Percentiles rank a stretch among this genome's conserved stretches.
phyloP scores from a whole-genome alignment of 1,140 invertebrate genomes.

The Halictus rubicundus region DNA sequence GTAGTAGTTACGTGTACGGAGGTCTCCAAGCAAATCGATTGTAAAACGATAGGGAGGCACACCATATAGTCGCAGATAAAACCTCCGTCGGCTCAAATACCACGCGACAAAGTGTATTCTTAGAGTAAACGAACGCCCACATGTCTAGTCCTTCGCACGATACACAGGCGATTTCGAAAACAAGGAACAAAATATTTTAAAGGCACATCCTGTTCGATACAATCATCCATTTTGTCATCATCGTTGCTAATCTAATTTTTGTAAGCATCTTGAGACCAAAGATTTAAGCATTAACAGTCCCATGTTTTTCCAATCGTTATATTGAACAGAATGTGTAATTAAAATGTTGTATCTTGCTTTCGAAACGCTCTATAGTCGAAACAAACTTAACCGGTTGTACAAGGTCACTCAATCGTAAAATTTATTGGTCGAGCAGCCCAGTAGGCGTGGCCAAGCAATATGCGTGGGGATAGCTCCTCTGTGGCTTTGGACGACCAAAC shows the following conservation, averaged over 20 bases:
- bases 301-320: no score
- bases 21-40: slow-evolving; percentile 30
- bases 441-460: no score
- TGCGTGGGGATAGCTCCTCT: neutral
- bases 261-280: no score
- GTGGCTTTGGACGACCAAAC: neutral
- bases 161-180: neutral
- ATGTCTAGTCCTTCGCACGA: neutral
- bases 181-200: neutral
- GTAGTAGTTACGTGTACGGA: slow-evolving; percentile 37
- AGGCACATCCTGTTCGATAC: neutral
- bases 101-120: slow-evolving; percentile 4
- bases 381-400: no score
- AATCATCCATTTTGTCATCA: no score
- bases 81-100: slow-evolving; percentile 43
- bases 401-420: no score
- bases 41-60: slow-evolving; percentile 40
- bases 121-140: slow-evolving; percentile 8
- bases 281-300: no score
- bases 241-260: no score
- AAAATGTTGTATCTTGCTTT: no score
- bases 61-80: neutral
- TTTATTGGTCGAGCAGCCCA: no score
- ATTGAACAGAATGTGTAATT: no score
- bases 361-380: no score